Evolutionary conservation across 2,888 invertebrate species (phyloP).

Genomic region (Onthophagus sagittarius): DNA sequence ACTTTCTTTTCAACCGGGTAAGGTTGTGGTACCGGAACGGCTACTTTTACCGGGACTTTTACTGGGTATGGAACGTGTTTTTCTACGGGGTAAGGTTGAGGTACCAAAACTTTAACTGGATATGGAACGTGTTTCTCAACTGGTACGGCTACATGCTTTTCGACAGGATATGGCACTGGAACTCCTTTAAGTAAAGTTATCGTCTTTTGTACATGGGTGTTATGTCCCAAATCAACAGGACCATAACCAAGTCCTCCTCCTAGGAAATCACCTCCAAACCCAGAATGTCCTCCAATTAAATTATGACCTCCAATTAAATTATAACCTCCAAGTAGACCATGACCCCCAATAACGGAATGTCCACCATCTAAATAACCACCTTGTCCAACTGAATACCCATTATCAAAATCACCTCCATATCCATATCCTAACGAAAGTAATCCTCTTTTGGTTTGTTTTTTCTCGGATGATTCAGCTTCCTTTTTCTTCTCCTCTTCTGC

Average conservation of each 20-base stretch:
- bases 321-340: slow-evolving; percentile 53
- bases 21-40: slow-evolving; percentile 70
- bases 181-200: slow-evolving; percentile 65
- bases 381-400: slow-evolving; percentile 63
- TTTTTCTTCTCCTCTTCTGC: slow-evolving; percentile 63
- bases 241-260: slow-evolving; percentile 31
- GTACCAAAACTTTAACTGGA: slow-evolving; percentile 60
- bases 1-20: slow-evolving; percentile 78
- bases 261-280: slow-evolving; percentile 23
- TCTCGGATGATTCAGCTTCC: slow-evolving; percentile 40
- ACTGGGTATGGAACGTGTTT: slow-evolving; percentile 70
- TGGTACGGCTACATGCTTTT: slow-evolving; percentile 60
- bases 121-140: slow-evolving; percentile 65
- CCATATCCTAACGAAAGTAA: slow-evolving; percentile 76
- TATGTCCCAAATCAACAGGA: slow-evolving; percentile 43
- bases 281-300: slow-evolving; percentile 52
- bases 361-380: slow-evolving; percentile 56
- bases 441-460: slow-evolving; percentile 80
- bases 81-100: slow-evolving; percentile 66
- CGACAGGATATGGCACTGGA: slow-evolving; percentile 62
- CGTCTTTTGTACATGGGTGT: slow-evolving; percentile 58
- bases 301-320: slow-evolving; percentile 48
- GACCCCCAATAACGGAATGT: slow-evolving; percentile 39
- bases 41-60: slow-evolving; percentile 75
- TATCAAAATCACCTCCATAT: slow-evolving; percentile 71